phyloP scores from a whole-genome alignment of 2,113 vertebrate species.

The Sakesphorus luctuosus region DNA sequence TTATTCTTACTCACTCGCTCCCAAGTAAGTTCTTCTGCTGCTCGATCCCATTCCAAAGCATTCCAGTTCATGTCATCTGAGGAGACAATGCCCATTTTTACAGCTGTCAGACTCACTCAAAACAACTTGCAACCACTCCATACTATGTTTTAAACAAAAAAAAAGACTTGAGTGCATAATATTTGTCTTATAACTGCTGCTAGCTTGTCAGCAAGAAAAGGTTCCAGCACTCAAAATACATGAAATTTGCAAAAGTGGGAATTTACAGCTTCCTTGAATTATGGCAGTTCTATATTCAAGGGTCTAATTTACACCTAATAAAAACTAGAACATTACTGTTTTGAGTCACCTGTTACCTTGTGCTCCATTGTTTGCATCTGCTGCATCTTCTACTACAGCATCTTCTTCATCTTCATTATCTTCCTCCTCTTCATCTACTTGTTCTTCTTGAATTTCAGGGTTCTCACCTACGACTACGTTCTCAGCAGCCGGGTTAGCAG shows the following conservation, averaged over 20 bases:
- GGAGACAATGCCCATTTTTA: constrained; percentile 33
- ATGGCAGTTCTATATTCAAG: not conserved
- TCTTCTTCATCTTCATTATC: constrained; percentile 93
- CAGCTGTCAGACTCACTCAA: not conserved
- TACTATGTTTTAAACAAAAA: not conserved
- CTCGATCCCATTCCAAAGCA: constrained; percentile 95
- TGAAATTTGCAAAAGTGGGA: not conserved
- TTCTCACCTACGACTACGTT: constrained; percentile 88
- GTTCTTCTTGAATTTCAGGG: constrained; percentile 85
- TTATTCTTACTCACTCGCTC: constrained; percentile 83
- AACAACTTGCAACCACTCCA: not conserved
- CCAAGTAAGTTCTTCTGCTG: constrained; percentile 96
- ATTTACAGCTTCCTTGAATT: not conserved
- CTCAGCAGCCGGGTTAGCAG: constrained; percentile 83
- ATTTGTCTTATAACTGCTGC: not conserved
- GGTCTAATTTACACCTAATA: not conserved
- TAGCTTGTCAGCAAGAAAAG: not conserved
- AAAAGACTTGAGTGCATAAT: not conserved
- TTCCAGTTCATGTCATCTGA: constrained; percentile 98
- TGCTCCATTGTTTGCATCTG: constrained; percentile 89
- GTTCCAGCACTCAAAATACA: not conserved
- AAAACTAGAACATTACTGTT: constrained; percentile 26
- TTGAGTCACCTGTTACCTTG: constrained; percentile 82
- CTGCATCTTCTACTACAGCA: constrained; percentile 88
- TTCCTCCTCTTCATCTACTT: constrained; percentile 88